These are phyloP conservation scores for Mustela nigripes DNA, from an alignment of 2,113 vertebrate genomes.

Conservation along the genomic window DNA sequence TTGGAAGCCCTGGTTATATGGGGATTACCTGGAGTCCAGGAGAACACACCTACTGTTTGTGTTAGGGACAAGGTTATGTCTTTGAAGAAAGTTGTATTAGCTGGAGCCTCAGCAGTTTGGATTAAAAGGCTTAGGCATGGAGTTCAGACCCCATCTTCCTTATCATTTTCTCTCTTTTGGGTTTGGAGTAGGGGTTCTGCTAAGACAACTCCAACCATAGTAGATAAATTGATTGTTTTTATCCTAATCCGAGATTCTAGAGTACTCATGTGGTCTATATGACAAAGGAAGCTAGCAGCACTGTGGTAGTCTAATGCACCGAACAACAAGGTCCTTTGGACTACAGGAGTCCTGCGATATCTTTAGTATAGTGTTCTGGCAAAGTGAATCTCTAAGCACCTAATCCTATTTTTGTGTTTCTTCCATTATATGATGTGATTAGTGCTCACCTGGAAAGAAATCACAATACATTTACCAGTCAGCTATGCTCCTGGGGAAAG, in stretches of 20 bases:
- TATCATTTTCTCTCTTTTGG: not conserved
- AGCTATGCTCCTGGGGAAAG: not conserved
- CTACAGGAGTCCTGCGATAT: not conserved
- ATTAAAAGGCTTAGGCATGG: not conserved
- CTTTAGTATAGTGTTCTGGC: not conserved
- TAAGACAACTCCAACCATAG: not conserved
- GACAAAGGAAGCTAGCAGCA: not conserved
- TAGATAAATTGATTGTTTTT: not conserved
- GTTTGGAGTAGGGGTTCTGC: not conserved
- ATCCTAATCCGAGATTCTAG: not conserved
- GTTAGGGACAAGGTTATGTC: not conserved
- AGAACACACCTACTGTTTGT: not conserved
- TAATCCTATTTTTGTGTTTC: constrained; percentile 24
- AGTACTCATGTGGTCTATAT: not conserved
- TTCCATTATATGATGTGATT: not conserved
- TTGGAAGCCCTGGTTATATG: not conserved
- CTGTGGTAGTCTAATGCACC: not conserved
- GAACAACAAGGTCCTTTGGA: not conserved
- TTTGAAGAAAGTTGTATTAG: not conserved
- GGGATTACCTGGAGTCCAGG: not conserved
- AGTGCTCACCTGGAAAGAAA: not conserved
- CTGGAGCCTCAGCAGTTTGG: not conserved
- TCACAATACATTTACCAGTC: not conserved
- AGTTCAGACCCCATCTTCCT: not conserved
- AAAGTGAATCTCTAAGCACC: not conserved